These are phyloP conservation scores for Pollachius pollachius DNA, from an alignment of 2,113 vertebrate species.

Conservation along the genomic window DNA sequence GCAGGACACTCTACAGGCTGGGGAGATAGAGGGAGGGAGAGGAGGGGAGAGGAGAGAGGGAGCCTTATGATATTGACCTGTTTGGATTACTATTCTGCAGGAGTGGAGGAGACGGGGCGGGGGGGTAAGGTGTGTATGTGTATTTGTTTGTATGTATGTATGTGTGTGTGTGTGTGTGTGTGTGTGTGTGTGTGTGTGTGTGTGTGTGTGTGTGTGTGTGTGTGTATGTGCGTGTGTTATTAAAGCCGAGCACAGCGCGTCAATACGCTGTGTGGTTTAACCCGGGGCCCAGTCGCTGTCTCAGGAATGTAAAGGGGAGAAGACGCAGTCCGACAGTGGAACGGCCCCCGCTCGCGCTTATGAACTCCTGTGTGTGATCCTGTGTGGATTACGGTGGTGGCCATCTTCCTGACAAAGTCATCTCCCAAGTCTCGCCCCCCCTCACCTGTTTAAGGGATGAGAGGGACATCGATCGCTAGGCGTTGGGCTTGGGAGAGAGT, in stretches of 20 bases:
- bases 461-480: constrained; percentile 51
- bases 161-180: no score
- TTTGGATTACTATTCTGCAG: constrained; percentile 50
- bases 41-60: neutral
- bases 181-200: no score
- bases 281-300: constrained; percentile 3
- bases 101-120: constrained; percentile 29
- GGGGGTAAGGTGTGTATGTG: constrained; percentile 12
- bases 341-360: constrained; percentile 12
- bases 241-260: constrained; percentile 16
- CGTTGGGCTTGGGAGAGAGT: neutral
- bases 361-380: constrained; percentile 34
- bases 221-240: neutral
- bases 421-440: constrained; percentile 34
- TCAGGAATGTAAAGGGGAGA: neutral
- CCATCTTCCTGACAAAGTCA: constrained; percentile 21
- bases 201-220: no score
- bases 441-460: constrained; percentile 60
- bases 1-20: constrained; percentile 52
- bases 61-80: constrained; percentile 58
- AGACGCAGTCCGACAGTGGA: neutral
- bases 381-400: constrained; percentile 36
- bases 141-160: no score
- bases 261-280: constrained; percentile 19
- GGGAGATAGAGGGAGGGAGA: constrained; percentile 47